phyloP scores from a whole-genome alignment of 2,113 vertebrate genomes.

The Melanerpes aurifrons region DNA sequence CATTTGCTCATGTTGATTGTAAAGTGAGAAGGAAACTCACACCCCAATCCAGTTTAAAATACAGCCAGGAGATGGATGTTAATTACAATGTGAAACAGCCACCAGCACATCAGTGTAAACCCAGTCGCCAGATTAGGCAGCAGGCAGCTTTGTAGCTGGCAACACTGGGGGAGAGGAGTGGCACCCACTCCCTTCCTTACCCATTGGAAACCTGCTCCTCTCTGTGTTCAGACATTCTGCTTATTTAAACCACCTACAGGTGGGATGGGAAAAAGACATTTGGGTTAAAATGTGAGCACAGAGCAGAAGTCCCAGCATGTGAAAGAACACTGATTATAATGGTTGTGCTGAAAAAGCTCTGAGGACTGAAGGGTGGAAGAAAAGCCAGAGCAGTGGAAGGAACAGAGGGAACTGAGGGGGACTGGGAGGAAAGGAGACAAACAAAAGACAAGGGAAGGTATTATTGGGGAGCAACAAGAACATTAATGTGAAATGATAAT shows the following conservation, averaged over 20 bases:
- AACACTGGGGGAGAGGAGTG: neutral
- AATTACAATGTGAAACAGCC: conserved; percentile 11
- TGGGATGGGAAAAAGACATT: neutral
- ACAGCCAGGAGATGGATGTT: conserved; percentile 7
- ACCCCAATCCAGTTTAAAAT: conserved; percentile 46
- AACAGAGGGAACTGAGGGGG: neutral
- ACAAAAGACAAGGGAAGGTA: neutral
- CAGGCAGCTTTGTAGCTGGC: neutral
- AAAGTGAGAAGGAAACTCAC: conserved; percentile 56
- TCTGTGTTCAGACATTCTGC: neutral
- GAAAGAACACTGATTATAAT: neutral
- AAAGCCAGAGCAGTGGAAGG: neutral
- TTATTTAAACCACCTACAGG: neutral
- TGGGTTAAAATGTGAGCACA: neutral
- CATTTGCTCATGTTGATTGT: conserved; percentile 33
- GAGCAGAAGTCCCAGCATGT: neutral
- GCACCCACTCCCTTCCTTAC: neutral
- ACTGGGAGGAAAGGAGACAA: neutral
- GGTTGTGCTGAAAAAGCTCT: neutral
- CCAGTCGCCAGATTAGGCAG: neutral
- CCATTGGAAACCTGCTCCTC: neutral
- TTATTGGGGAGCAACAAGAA: neutral
- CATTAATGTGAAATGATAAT: neutral
- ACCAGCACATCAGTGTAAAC: neutral
- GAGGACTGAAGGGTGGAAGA: neutral